These are phyloP conservation scores for Elegia similella DNA, from an alignment of 2,888 invertebrate genomes.

Conservation along the genomic window DNA sequence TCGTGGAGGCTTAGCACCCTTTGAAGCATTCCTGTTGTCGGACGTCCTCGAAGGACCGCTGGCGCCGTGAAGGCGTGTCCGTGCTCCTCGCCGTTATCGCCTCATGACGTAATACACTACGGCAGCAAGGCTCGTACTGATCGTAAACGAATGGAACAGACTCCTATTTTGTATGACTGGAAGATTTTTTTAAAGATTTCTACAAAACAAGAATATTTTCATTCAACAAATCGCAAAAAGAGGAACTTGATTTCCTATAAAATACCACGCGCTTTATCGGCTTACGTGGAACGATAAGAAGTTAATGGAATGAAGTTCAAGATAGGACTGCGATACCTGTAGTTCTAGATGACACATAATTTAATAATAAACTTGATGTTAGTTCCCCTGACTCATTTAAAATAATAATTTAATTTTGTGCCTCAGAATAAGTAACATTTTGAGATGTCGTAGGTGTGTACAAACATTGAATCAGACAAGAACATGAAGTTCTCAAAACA, in stretches of 20 bases:
- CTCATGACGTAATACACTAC: constrained; percentile 70
- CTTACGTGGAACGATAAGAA: constrained; percentile 52
- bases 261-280: constrained; percentile 50
- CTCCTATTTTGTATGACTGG: background rate
- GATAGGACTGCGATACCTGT: constrained; percentile 18
- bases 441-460: constrained; percentile 54
- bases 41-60: constrained; percentile 66
- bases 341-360: background rate
- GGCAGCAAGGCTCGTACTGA: constrained; percentile 33
- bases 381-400: background rate
- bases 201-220: background rate
- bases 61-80: constrained; percentile 77
- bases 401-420: background rate
- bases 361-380: background rate
- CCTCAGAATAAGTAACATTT: constrained; percentile 22
- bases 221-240: background rate
- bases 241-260: constrained; percentile 23
- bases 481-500: constrained; percentile 40
- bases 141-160: constrained; percentile 24
- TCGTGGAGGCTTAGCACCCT: constrained; percentile 53
- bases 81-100: constrained; percentile 62
- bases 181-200: background rate
- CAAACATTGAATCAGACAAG: constrained; percentile 47
- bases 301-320: constrained; percentile 18
- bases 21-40: constrained; percentile 63